Evolutionary conservation across 2,888 invertebrate species (phyloP), one percentile per base, ranked within the genome.

Genomic region (Lochmaea capreae): DNA sequence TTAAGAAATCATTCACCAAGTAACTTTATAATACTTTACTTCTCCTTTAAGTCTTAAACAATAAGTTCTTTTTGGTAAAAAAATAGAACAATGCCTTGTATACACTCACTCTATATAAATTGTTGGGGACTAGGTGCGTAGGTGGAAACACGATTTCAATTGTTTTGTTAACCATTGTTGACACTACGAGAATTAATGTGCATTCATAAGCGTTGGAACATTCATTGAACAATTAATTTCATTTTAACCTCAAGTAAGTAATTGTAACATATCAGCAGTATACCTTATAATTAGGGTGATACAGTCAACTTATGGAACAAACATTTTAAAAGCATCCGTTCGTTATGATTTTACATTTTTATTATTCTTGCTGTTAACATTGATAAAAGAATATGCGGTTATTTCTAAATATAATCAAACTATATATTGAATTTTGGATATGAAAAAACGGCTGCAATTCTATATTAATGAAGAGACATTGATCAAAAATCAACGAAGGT

Each of bases 81-180:
- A 59, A 59, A 59, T 59, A 33, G 14, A 59, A 59, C 59, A 59
- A 59, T 59, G 33, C 26, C 33, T 33, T 59, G 26, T 33, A 59
- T 26, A 59, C 59, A 59, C 33, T 59, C 33, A 46, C 46, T 46
- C 46, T 46, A 46, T 59, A 59, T 59, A 59, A 33, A 59, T 59
- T 59, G 33, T 59, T 33, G 26, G 33, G 59, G 26, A 57, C 10
- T 59, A 59, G 33, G 39, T 49, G 46, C 43, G 74, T 74, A 67
- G 74, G 74, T 58, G 67, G 70, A 62, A 69, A 75, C 72, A 71
- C 69, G 69, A 66, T 68, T 75, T 71, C 73, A 68, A 73, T 76
- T 76, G 76, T 76, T 76, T 67, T 69, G 73, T 71, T 73, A 73
- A 72, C 71, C 68, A 65, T 69, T 72, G 76, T 73, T 73, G 76